phyloP scores from a whole-genome alignment of 2,888 invertebrate genomes.

The Pseudococcus viburni region DNA sequence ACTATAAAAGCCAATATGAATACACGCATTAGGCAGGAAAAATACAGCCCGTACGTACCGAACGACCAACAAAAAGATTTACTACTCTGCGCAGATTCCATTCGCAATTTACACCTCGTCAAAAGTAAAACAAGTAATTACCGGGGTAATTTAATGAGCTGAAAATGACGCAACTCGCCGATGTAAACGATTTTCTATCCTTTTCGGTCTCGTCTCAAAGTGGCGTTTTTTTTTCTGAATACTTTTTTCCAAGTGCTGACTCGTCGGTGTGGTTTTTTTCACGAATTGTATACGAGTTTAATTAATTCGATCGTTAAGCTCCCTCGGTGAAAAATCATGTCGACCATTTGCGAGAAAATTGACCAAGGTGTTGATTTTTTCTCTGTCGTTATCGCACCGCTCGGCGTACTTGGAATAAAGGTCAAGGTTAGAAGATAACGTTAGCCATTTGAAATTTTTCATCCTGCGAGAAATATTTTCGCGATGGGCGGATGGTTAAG shows the following conservation, averaged over 20 bases:
- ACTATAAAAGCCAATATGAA: slow-evolving; percentile 27
- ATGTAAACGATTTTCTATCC: background rate
- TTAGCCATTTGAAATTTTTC: background rate
- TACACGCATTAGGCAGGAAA: slow-evolving; percentile 31
- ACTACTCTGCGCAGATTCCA: background rate
- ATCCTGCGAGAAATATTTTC: background rate
- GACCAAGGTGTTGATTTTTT: background rate
- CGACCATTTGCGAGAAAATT: background rate
- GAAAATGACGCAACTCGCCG: slow-evolving; percentile 2
- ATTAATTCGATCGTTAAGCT: slow-evolving; percentile 25
- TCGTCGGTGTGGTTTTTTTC: background rate
- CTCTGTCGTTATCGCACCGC: background rate
- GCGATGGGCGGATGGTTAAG: background rate
- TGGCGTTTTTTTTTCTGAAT: background rate
- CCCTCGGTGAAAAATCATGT: background rate
- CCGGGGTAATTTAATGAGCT: slow-evolving; percentile 56
- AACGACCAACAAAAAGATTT: slow-evolving; percentile 43
- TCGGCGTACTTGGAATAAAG: background rate
- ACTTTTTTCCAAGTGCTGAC: background rate
- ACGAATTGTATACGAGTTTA: background rate
- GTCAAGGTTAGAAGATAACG: background rate
- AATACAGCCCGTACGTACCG: background rate
- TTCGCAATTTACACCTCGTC: background rate
- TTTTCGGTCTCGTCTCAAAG: background rate
- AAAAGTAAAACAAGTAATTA: slow-evolving; percentile 64